Conservation (phyloP, 2,797 vertebrate genomes). For the Allobates femoralis region DNA sequence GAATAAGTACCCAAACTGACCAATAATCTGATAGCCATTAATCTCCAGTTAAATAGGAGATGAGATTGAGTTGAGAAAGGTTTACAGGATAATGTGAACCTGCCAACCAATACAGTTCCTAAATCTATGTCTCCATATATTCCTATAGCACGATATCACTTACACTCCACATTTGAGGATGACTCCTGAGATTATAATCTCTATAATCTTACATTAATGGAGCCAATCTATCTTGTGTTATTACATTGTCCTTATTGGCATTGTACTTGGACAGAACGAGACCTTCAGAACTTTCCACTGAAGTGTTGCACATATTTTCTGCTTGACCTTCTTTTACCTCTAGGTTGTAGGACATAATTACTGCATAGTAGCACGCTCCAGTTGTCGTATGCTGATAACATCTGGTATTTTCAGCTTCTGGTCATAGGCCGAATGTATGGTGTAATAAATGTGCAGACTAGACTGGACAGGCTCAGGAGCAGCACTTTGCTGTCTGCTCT, state of each 20-base stretch:
- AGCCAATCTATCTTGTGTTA: background rate
- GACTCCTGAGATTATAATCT: background rate
- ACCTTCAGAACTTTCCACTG: conserved; percentile 25
- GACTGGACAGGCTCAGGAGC: conserved; percentile 48
- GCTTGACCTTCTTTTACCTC: conserved; percentile 26
- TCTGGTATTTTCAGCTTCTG: conserved; percentile 56
- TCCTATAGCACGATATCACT: background rate
- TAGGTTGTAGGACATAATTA: background rate
- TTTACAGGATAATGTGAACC: too few species aligned
- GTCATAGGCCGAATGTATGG: conserved; percentile 20
- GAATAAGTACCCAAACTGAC: too few species aligned
- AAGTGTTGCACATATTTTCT: background rate
- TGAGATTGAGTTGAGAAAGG: too few species aligned
- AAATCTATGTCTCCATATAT: background rate
- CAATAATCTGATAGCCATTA: too few species aligned
- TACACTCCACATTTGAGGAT: background rate
- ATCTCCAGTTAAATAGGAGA: too few species aligned
- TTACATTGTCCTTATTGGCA: background rate
- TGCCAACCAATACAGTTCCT: too few species aligned
- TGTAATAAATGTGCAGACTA: conserved; percentile 49
- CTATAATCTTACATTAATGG: background rate
- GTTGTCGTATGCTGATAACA: conserved; percentile 42
- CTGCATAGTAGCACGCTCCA: background rate
- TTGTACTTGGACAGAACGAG: background rate
- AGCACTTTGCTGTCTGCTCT: background rate